Base-by-base conservation (phyloP, 1,140 invertebrate species). In the Drosophila repletoides region DNA sequence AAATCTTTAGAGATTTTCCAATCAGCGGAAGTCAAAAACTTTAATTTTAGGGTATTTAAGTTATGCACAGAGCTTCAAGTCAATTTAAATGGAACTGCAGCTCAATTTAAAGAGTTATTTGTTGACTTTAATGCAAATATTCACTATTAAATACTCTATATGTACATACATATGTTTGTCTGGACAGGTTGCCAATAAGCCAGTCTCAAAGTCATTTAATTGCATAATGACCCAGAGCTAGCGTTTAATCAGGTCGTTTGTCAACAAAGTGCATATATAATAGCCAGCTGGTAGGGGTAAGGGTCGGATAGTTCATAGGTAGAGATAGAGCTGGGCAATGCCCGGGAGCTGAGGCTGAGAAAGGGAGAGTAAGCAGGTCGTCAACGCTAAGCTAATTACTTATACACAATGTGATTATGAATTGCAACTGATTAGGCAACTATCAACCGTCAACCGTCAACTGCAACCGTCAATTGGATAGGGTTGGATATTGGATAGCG, bases 211-310 rank as follows among this genome's bases (percentile, higher is more conserved):
- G 77, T 63, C 70, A 71, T 73, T 80, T 86, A 84, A 84, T 84
- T 86, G 80, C 80, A 84, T 86, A 84, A 84, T 84, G 75, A 80
- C 60, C 66, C 61, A 80, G 74, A 80, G 80, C 80, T 66, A 63
- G 61, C 75, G 75, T 84, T 86, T 86, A 84, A 84, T 86, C 79
- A 84, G 79, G 59, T 86, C 61, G 75, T 84, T 86, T 84, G 79
- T 86, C 79, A 84, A 80, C 80, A 79, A 83, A 83, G 80, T 79
- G 74, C 79, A 86, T 86, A 61, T 71, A 74, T 70, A 43, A 43
- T 51, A 38, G 60, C 10, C 6, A 36, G 26, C n/a, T 12, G 38
- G 5, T 26, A 7, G 5, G 6, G 14, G 19, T n/a, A n/a, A n/a
- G n/a, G n/a, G n/a, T n/a, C n/a, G n/a, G n/a, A n/a, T n/a, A n/a